phyloP scores from a whole-genome alignment of 2,797 vertebrate genomes.

The Hydrophis major region DNA sequence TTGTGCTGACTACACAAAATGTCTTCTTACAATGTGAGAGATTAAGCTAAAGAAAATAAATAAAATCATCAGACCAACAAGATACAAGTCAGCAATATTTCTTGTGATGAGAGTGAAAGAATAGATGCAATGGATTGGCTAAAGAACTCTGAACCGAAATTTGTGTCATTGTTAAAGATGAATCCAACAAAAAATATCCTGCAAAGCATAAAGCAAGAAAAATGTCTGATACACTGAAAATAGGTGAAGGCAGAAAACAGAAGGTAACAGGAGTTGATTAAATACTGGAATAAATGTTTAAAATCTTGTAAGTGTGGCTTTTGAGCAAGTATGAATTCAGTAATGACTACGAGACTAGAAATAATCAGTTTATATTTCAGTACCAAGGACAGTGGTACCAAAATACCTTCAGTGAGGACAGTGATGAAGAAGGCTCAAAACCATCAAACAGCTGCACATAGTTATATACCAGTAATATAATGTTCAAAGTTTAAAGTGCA shows the following conservation, averaged over 20 bases:
- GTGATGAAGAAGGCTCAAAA: neutral
- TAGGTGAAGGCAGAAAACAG: neutral
- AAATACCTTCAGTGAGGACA: neutral
- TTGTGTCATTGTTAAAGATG: neutral
- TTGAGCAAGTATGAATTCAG: neutral
- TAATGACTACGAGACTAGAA: neutral
- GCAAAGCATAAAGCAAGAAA: neutral
- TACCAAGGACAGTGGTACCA: neutral
- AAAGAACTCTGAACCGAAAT: neutral
- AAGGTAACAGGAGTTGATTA: neutral
- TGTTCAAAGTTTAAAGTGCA: neutral
- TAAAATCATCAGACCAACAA: neutral
- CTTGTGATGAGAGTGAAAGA: neutral
- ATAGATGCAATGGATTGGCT: neutral
- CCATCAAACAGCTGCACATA: neutral
- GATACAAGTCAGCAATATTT: neutral
- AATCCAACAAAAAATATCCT: neutral
- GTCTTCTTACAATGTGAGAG: neutral
- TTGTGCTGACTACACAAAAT: neutral
- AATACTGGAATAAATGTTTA: neutral
- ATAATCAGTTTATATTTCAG: neutral
- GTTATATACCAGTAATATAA: neutral
- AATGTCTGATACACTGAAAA: neutral
- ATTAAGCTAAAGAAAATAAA: neutral
- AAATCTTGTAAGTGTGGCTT: neutral